Percentiles rank a stretch among this genome's conserved stretches.
Conservation (phyloP, 1,140 invertebrate genomes). For the Apis dorsata region DNA sequence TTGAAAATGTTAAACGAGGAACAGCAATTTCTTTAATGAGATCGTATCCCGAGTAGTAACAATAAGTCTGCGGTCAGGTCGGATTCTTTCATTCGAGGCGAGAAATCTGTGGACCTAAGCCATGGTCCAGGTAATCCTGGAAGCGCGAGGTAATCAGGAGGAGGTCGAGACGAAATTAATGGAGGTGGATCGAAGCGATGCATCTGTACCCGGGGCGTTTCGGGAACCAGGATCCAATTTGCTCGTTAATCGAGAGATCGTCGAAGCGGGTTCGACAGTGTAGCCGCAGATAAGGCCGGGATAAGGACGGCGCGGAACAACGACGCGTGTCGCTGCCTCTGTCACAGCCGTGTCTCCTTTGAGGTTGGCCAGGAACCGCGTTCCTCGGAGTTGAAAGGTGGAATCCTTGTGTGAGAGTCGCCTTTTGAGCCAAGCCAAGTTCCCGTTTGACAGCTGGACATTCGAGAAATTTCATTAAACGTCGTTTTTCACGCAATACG, state of each 20-base stretch:
- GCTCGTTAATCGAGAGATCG: constrained; percentile 69
- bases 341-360: constrained; percentile 26
- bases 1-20: constrained; percentile 43
- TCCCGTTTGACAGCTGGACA: constrained; percentile 1
- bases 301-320: constrained; percentile 15
- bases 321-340: constrained; percentile 27
- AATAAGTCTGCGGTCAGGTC: constrained; percentile 57
- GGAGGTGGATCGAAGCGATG: constrained; percentile 65
- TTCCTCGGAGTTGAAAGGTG: neutral
- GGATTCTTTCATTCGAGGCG: constrained; percentile 47
- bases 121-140: constrained; percentile 59
- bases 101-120: constrained; percentile 27
- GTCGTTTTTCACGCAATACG: neutral
- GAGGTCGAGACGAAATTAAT: constrained; percentile 65
- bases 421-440: neutral
- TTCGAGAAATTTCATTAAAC: constrained; percentile 21
- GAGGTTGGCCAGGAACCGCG: neutral
- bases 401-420: constrained; percentile 25
- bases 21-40: constrained; percentile 39
- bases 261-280: constrained; percentile 50
- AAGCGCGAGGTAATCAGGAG: constrained; percentile 65
- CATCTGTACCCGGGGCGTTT: constrained; percentile 66
- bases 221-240: constrained; percentile 66
- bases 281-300: constrained; percentile 49
- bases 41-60: constrained; percentile 16